Evolutionary conservation across 1,140 invertebrate genomes (phyloP), one percentile per base, ranked within the genome.

Genomic region (Lanistes nyassanus): DNA sequence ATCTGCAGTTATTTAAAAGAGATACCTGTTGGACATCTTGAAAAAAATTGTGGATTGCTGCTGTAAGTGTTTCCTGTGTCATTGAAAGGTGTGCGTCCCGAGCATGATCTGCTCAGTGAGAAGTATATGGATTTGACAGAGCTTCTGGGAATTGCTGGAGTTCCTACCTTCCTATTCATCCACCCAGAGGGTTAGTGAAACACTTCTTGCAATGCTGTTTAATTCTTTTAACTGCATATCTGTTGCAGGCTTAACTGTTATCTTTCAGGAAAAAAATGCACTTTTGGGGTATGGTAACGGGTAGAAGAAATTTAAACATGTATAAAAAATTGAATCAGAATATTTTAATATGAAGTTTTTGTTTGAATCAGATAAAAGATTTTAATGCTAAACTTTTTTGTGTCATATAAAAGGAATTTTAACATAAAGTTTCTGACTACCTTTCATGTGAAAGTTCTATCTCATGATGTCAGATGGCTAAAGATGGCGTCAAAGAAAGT

Each of bases 121-220:
- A 80, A 80, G 29, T 73, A 80, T 67, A 80, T 83, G 62, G 86
- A 84, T 67, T 60, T 87, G 74, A 85, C 85, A 64, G 86, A 85
- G 56, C 76, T 85, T 19, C 79, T 86, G 31, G 84, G 86, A 31
- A 83, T 86, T 75, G 81, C 82, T 68, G 88, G 88, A 2, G 86
- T 88, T 21, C 88, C 88, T 7, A 86, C 87, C 19, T 78, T 88
- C 56, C 77, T 88, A 19, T 81, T 88, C 69, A 82, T 89, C 26
- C 86, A 88, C 69, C 84, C 83, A 64, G 82, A 87, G 74, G 84
- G 87, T 89, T 79, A 79, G 78, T 80, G 3, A 29, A 74, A 47
- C 6, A 51, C 9, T 60, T 47, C 19, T 13, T 13, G 19, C 42
- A 6, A 3, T 16, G 19, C 0, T 47, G 9, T 13, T 47, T 47